These are phyloP conservation scores for Sylvilagus floridanus DNA, from an alignment of 2,797 vertebrate genomes.

Conservation along the genomic window DNA sequence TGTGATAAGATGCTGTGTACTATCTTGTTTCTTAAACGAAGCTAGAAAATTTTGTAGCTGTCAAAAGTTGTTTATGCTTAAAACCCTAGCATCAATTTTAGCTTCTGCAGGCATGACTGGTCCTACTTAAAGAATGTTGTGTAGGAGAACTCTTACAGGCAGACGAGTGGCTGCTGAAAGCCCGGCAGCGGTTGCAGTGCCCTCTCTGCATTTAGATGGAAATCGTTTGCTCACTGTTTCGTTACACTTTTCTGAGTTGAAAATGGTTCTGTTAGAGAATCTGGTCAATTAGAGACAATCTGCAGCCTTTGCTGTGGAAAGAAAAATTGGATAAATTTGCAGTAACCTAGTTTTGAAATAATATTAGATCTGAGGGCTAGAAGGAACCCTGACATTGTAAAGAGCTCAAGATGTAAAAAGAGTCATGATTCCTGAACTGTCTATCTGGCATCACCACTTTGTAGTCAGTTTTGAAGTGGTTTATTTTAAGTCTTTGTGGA, in stretches of 20 bases:
- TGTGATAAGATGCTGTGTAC: not conserved
- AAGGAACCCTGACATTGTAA: not conserved
- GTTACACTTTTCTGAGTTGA: not conserved
- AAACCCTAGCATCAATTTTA: not conserved
- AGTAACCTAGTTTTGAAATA: not conserved
- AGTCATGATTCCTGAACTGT: not conserved
- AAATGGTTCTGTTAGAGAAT: slow-evolving; percentile 54
- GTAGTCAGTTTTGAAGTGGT: not conserved
- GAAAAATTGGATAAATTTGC: not conserved
- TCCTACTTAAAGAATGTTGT: not conserved
- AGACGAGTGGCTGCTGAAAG: not conserved
- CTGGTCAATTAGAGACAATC: not conserved
- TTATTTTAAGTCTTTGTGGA: not conserved
- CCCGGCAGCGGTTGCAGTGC: not conserved
- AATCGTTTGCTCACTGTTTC: slow-evolving; percentile 10
- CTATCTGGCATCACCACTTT: not conserved
- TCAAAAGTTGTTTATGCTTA: not conserved
- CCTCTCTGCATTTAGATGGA: slow-evolving; percentile 27
- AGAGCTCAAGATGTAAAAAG: not conserved
- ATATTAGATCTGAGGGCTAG: not conserved
- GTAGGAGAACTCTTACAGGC: not conserved
- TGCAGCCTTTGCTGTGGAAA: slow-evolving; percentile 11
- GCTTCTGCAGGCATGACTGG: not conserved
- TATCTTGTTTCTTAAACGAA: slow-evolving; percentile 30
- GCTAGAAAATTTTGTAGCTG: not conserved